Evolutionary conservation across 1,140 invertebrate species (phyloP).

Genomic region (Drosophila ironensis): DNA sequence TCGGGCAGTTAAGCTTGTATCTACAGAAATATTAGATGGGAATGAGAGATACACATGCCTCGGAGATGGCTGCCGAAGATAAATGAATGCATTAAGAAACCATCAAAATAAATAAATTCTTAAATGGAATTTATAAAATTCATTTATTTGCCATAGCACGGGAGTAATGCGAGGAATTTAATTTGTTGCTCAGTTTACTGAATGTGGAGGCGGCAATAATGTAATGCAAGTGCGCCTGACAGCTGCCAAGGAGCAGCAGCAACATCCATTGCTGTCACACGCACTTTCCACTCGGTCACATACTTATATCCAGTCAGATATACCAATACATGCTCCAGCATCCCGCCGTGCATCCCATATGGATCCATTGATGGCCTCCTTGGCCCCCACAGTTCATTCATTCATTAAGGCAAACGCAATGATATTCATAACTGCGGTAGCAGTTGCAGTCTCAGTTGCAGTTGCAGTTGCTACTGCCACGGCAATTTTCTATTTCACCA

Average conservation of each 20-base stretch:
- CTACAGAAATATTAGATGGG: slow-evolving; percentile 4
- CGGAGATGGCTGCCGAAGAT: slow-evolving; percentile 3
- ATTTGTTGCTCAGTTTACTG: slow-evolving; percentile 49
- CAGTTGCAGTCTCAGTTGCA: slow-evolving; percentile 19
- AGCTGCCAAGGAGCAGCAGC: slow-evolving; percentile 53
- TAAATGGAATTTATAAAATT: slow-evolving; percentile 14
- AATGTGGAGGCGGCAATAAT: slow-evolving; percentile 41
- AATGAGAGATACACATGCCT: not conserved
- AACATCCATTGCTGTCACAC: slow-evolving; percentile 49
- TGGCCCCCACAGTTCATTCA: slow-evolving; percentile 17
- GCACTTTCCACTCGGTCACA: slow-evolving; percentile 36
- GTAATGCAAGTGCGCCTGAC: slow-evolving; percentile 65
- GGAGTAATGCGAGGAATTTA: not conserved
- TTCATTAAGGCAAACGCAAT: slow-evolving; percentile 58
- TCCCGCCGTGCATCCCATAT: slow-evolving; percentile 23
- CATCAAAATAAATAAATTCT: not conserved
- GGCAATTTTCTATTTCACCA: slow-evolving; percentile 71
- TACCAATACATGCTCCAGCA: no score
- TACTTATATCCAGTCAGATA: slow-evolving; percentile 1
- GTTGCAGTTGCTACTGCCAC: slow-evolving; percentile 4
- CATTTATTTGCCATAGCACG: not conserved
- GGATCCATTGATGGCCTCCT: slow-evolving; percentile 26
- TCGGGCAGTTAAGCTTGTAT: not conserved
- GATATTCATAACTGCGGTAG: slow-evolving; percentile 71
- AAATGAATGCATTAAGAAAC: slow-evolving; percentile 6